Conservation (phyloP, 2,888 invertebrate genomes). For the Neelides folsomi region DNA sequence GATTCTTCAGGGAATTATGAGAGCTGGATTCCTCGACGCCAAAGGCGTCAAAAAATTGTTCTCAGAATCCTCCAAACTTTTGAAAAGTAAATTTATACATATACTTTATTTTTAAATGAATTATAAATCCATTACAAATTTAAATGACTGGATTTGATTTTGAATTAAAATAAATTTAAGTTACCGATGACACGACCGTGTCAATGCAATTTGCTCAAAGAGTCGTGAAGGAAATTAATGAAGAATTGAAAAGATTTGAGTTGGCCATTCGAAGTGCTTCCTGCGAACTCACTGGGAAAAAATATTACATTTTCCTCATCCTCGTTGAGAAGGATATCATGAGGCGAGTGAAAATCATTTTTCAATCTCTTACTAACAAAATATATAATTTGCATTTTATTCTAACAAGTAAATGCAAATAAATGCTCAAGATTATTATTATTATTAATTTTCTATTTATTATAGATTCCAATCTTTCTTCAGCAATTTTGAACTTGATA, state of each 20-base stretch:
- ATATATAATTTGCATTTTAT: too few species aligned
- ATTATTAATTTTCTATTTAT: slow-evolving; percentile 3
- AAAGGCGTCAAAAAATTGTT: slow-evolving; percentile 29
- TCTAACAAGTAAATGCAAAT: too few species aligned
- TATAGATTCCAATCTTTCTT: slow-evolving; percentile 23
- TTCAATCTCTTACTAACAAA: neutral
- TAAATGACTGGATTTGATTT: too few species aligned
- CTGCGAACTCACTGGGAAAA: slow-evolving; percentile 27
- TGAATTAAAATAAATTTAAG: too few species aligned
- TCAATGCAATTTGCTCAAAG: slow-evolving; percentile 22
- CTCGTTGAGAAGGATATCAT: slow-evolving; percentile 28
- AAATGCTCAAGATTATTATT: too few species aligned
- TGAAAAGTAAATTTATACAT: too few species aligned
- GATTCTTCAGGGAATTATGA: slow-evolving; percentile 30
- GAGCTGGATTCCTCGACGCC: slow-evolving; percentile 24
- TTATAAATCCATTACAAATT: too few species aligned
- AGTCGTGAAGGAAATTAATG: slow-evolving; percentile 27
- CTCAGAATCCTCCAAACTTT: slow-evolving; percentile 14
- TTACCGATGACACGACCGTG: too few species aligned
- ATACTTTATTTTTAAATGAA: too few species aligned
- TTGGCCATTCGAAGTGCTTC: slow-evolving; percentile 26
- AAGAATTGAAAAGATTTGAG: slow-evolving; percentile 20
- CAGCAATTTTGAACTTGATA: slow-evolving; percentile 21
- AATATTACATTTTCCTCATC: slow-evolving; percentile 27
- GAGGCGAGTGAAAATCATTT: slow-evolving; percentile 15